These are phyloP conservation scores for Zele albiditarsus DNA, from an alignment of 2,888 invertebrate genomes.

Conservation along the genomic window DNA sequence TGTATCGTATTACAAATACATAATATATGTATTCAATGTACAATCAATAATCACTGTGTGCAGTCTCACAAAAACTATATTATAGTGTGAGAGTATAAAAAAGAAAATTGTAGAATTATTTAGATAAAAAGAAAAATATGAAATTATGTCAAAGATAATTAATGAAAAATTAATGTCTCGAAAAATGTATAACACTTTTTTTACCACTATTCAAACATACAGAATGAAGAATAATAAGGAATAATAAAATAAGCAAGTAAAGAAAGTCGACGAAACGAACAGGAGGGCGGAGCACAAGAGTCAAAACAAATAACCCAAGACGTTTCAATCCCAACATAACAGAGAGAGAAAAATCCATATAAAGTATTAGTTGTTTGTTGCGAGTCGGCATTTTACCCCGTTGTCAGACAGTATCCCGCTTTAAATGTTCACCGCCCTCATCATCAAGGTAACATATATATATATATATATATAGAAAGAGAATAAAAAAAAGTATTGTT, in stretches of 20 bases:
- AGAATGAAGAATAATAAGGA: no score
- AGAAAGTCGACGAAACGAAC: slow-evolving; percentile 42
- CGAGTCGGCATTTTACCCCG: slow-evolving; percentile 42
- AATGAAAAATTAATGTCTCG: no score
- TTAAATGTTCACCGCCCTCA: slow-evolving; percentile 20
- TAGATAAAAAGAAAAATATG: no score
- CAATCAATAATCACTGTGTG: no score
- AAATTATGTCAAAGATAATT: no score
- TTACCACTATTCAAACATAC: no score
- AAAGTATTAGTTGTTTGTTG: slow-evolving; percentile 30
- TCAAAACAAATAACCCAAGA: slow-evolving; percentile 70
- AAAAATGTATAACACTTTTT: no score
- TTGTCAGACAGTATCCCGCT: slow-evolving; percentile 24
- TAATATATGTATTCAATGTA: no score
- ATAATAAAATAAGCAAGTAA: neutral
- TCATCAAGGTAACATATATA: neutral
- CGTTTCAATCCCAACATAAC: slow-evolving; percentile 62
- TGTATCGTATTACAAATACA: neutral
- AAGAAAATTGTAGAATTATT: no score
- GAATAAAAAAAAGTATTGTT: neutral
- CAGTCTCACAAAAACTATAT: no score
- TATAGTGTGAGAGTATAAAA: no score
- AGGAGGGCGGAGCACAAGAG: slow-evolving; percentile 63
- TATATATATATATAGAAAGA: neutral
- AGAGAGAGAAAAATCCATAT: neutral